These are phyloP conservation scores for Rhyacichthys aspro DNA, from an alignment of 2,797 vertebrate species.

Conservation along the genomic window DNA sequence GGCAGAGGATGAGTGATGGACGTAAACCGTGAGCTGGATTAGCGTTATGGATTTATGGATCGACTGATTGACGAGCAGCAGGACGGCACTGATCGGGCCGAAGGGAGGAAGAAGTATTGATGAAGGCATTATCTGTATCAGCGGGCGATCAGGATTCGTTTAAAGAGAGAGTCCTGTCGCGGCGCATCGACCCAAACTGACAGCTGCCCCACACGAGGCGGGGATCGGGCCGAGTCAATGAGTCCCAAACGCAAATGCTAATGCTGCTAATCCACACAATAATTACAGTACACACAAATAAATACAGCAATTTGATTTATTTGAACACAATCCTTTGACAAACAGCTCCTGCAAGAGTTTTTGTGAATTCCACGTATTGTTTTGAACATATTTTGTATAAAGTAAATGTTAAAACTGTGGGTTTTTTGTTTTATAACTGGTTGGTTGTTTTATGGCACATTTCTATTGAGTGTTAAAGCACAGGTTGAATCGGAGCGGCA, in stretches of 20 bases:
- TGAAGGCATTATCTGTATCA: conserved; percentile 48
- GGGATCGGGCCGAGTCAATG: not conserved
- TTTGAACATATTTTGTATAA: too few species aligned
- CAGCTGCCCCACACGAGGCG: not conserved
- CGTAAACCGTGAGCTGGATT: not conserved
- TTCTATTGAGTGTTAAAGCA: too few species aligned
- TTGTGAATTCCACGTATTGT: too few species aligned
- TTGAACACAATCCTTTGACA: too few species aligned
- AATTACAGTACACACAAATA: too few species aligned
- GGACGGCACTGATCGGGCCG: conserved; percentile 2
- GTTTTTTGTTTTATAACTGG: too few species aligned
- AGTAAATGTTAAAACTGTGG: too few species aligned
- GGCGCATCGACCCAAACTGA: not conserved
- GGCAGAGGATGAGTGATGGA: not conserved
- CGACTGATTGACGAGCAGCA: conserved; percentile 1
- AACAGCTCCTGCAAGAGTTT: too few species aligned
- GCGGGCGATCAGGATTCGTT: conserved; percentile 43
- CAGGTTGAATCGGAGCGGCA: too few species aligned
- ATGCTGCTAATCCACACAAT: too few species aligned
- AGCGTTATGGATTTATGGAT: conserved; percentile 31
- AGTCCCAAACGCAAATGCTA: not conserved
- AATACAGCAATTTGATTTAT: too few species aligned
- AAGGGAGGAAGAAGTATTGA: conserved; percentile 53
- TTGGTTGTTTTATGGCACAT: too few species aligned
- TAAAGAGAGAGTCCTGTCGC: conserved; percentile 9